phyloP scores from a whole-genome alignment of 2,797 vertebrate genomes.

The Parauchenoglanis ngamensis region DNA sequence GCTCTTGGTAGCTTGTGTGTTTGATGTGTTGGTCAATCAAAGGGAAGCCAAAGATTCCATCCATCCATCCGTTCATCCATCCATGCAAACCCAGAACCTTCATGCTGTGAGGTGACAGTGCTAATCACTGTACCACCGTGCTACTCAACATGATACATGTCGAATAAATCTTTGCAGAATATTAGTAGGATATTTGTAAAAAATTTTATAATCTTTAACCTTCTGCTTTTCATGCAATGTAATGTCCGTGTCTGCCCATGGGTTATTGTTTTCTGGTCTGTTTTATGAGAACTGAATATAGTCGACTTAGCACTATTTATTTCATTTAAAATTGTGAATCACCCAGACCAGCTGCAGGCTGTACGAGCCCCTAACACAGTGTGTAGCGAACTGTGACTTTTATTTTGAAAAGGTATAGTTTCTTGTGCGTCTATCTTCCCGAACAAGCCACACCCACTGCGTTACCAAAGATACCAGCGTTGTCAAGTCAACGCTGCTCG shows the following conservation, averaged over 20 bases:
- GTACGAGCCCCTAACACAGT: background rate
- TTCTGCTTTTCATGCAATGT: background rate
- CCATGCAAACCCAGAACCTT: no score
- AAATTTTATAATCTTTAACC: background rate
- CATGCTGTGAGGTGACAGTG: no score
- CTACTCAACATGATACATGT: background rate
- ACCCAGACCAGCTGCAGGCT: no score
- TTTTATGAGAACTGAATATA: background rate
- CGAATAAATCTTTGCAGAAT: background rate
- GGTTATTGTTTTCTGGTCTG: background rate
- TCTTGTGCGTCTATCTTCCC: background rate
- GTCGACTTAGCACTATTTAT: background rate
- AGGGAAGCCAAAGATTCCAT: background rate
- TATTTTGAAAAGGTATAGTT: slow-evolving; percentile 52
- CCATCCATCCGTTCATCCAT: no score
- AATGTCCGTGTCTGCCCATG: background rate
- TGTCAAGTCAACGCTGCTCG: background rate
- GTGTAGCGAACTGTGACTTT: slow-evolving; percentile 9
- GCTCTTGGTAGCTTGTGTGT: background rate
- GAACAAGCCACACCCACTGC: background rate
- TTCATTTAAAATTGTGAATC: background rate
- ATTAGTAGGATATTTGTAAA: background rate
- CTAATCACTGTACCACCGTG: no score
- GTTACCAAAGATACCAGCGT: slow-evolving; percentile 59
- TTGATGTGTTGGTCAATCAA: background rate